Evolutionary conservation across 1,140 invertebrate species (phyloP), one percentile per base, ranked within the genome.

Genomic region (Eumaeus atala): DNA sequence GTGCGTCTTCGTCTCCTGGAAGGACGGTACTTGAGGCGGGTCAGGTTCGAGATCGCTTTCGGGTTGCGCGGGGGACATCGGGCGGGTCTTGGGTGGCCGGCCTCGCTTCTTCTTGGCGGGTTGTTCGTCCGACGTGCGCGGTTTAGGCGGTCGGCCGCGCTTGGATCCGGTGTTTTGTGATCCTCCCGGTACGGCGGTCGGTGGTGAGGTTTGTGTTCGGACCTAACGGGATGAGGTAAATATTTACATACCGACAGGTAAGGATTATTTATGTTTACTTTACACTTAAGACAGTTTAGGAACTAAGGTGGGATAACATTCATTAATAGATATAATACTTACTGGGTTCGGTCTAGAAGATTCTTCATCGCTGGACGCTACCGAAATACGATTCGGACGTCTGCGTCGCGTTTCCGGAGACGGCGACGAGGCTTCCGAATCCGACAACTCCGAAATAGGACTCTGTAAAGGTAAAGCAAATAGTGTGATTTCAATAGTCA

Each of bases 331-430:
- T n/a, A 21, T 40, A 14, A 16, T 36, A 59, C 59, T 67, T 51
- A 78, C 77, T 58, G 67, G 59, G 35, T 67, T 74, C 1, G 67
- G 65, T 42, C 72, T 61, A 1, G 82, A 67, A 6, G 74, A 59
- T 4, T 87, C 86, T 14, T 88, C 87, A 47, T 87, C 87, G 58
- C 82, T 87, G 36, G 83, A 85, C 1, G 75, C 78, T 17, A 76
- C 57, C 1, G 82, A 83, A 9, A 65, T 63, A 28, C 78, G 69
- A 35, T 79, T 74, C 1, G 82, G 77, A 8, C 74, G 61, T 9
- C 76, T 66, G 4, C 80, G 72, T 3, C 80, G 65, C 17, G 59
- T 59, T 17, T 72, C 80, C 28, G 80, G 72, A n/a, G 84, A 84
- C 34, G 82, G 81, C 18, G 82, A 84, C 28, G 81, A 86, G 54